phyloP scores from a whole-genome alignment of 2,797 vertebrate species.

The Benthosema pterotum region DNA sequence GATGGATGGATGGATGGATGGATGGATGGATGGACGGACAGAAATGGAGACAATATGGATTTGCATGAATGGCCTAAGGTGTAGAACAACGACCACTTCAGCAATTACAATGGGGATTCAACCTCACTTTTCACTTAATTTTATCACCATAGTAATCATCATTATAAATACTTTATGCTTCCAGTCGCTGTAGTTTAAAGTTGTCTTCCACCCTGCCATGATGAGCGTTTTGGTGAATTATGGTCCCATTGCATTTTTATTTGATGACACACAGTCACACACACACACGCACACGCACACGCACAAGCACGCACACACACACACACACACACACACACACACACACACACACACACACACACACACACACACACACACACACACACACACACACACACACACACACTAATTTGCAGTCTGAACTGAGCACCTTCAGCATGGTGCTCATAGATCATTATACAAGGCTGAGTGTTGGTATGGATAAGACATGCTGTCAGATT shows the following conservation, averaged over 20 bases:
- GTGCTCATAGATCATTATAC: slow-evolving; percentile 70
- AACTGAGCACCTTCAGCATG: slow-evolving; percentile 44
- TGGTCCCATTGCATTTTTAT: neutral
- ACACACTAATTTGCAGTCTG: slow-evolving; percentile 23
- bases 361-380: slow-evolving; percentile 8
- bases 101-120: no score
- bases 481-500: slow-evolving; percentile 71
- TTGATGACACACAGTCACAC: neutral
- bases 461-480: slow-evolving; percentile 66
- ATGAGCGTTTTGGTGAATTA: no score
- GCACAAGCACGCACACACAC: slow-evolving; percentile 21
- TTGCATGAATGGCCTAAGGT: no score
- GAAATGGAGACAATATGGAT: no score
- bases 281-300: neutral
- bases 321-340: neutral
- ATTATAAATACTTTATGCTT: no score
- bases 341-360: slow-evolving; percentile 6
- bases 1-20: no score
- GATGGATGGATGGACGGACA: no score
- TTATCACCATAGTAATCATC: no score
- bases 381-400: slow-evolving; percentile 7
- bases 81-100: no score
- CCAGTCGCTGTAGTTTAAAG: no score
- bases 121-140: no score
- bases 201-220: no score